Evolutionary conservation across 2,797 vertebrate species (phyloP).

Genomic region (Meriones psammophilus): DNA sequence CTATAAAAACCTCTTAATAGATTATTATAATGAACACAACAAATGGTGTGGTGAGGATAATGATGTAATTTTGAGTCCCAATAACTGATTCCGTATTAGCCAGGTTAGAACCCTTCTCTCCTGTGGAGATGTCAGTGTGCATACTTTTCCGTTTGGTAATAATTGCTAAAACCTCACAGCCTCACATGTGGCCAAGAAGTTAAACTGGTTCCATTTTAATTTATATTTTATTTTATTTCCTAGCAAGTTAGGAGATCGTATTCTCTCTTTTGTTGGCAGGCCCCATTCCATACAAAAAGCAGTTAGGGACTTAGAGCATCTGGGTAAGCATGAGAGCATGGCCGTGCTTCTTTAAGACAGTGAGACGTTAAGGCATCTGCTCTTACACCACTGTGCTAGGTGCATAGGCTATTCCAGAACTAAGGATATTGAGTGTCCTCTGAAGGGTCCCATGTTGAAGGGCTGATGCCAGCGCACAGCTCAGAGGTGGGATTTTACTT

Average conservation of each 20-base stretch:
- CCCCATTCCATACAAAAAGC: not conserved
- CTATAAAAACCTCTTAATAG: constrained; percentile 37
- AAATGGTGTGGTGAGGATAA: not conserved
- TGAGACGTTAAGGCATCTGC: not conserved
- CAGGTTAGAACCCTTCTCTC: not conserved
- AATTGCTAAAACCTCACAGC: not conserved
- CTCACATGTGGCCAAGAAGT: not conserved
- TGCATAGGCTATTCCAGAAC: not conserved
- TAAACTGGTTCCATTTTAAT: constrained; percentile 24
- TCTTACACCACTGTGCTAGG: not conserved
- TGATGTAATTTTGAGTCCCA: constrained; percentile 17
- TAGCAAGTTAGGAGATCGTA: not conserved
- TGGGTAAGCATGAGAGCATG: fast-evolving
- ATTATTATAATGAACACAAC: not conserved
- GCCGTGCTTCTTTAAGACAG: not conserved
- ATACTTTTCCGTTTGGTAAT: not conserved
- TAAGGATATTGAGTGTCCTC: not conserved
- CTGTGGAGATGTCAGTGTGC: not conserved
- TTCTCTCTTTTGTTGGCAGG: not conserved
- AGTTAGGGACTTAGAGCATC: not conserved
- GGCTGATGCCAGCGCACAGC: not conserved
- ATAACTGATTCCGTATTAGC: not conserved
- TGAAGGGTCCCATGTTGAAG: not conserved
- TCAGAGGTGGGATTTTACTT: not conserved
- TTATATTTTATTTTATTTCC: constrained; percentile 33